Evolutionary conservation across 2,888 invertebrate genomes (phyloP).

Genomic region (Isotomurus palustris): DNA sequence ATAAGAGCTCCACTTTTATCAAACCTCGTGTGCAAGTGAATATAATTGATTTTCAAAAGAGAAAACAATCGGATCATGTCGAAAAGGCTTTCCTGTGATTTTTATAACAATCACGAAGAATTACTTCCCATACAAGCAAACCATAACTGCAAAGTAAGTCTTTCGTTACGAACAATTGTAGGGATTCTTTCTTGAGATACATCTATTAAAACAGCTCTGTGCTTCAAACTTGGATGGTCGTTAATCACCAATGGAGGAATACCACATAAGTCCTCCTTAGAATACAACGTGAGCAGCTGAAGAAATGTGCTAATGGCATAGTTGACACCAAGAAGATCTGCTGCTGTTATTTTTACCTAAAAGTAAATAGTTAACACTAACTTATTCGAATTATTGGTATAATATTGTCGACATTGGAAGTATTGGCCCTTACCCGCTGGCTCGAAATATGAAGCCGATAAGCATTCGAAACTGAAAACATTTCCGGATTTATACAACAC

Average conservation of each 20-base stretch:
- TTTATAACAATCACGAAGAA: neutral
- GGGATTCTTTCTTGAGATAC: slow-evolving; percentile 58
- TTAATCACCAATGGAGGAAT: slow-evolving; percentile 54
- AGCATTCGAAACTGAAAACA: slow-evolving; percentile 53
- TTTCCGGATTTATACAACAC: slow-evolving; percentile 55
- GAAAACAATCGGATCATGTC: slow-evolving; percentile 55
- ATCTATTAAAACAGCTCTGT: slow-evolving; percentile 59
- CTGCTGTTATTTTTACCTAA: slow-evolving; percentile 56
- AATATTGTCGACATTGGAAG: neutral
- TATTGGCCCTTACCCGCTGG: slow-evolving; percentile 50
- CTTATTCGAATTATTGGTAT: neutral
- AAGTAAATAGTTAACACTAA: slow-evolving; percentile 41
- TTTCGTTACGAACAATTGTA: slow-evolving; percentile 50
- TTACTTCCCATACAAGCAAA: no score
- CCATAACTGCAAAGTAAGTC: neutral
- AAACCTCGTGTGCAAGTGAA: slow-evolving; percentile 54
- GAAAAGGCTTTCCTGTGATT: slow-evolving; percentile 52
- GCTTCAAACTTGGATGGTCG: slow-evolving; percentile 57
- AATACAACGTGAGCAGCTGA: slow-evolving; percentile 56
- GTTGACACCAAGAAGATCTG: slow-evolving; percentile 57
- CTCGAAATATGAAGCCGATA: slow-evolving; percentile 56
- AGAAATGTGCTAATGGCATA: slow-evolving; percentile 58
- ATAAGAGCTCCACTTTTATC: slow-evolving; percentile 52
- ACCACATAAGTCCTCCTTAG: slow-evolving; percentile 49
- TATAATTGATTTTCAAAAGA: slow-evolving; percentile 56